Percentiles rank a stretch among this genome's conserved stretches.
phyloP scores from a whole-genome alignment of 1,140 invertebrate species.

The Habropoda laboriosa region DNA sequence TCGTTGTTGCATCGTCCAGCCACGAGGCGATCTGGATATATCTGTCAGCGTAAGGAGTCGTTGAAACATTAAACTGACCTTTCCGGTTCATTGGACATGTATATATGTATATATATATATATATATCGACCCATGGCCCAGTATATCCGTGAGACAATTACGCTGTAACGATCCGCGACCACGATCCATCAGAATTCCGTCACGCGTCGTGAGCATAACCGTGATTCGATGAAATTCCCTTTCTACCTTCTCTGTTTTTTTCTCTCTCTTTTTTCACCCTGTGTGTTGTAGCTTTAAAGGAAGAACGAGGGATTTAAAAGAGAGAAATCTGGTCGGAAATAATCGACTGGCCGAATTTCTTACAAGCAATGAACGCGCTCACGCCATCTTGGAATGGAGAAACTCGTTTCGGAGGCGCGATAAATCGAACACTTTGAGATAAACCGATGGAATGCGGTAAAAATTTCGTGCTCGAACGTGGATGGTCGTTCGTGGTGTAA shows the following conservation, averaged over 20 bases:
- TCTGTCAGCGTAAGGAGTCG: conserved; percentile 50
- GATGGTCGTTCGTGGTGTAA: conserved; percentile 16
- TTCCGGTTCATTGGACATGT: conserved; percentile 62
- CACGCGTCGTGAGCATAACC: conserved; percentile 64
- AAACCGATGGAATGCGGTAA: not conserved
- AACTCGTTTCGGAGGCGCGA: not conserved
- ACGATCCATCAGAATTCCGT: conserved; percentile 71
- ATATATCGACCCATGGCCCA: conserved; percentile 26
- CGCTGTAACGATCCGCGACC: conserved; percentile 65
- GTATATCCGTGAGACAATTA: conserved; percentile 69
- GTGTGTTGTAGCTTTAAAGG: too few relatives aligned
- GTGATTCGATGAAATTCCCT: conserved; percentile 60
- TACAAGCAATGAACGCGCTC: not conserved
- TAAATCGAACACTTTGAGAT: not conserved
- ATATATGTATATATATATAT: conserved; percentile 36
- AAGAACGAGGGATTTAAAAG: conserved; percentile 16
- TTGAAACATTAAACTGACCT: conserved; percentile 64
- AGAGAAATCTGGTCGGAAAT: conserved; percentile 2
- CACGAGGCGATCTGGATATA: conserved; percentile 36
- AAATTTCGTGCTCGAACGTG: not conserved
- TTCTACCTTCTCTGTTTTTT: conserved; percentile 27
- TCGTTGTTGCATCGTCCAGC: conserved; percentile 39
- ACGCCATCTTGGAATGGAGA: not conserved
- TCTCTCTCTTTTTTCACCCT: not conserved
- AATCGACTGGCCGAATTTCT: not conserved